Evolutionary conservation across 2,797 vertebrate species (phyloP).

Genomic region (Limosa lapponica): DNA sequence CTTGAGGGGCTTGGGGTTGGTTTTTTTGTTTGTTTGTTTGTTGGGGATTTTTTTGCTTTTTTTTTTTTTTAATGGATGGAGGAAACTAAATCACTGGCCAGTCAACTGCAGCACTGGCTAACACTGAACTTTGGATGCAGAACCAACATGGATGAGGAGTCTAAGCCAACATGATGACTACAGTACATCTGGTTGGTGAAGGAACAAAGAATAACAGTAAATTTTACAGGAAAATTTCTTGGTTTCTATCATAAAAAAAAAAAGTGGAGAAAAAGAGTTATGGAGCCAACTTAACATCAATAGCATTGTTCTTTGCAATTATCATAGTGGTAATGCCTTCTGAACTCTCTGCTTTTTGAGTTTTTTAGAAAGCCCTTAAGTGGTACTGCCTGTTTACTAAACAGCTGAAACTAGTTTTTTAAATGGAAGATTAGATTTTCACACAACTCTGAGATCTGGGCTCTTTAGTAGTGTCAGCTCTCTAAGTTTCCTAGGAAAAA

Average conservation of each 20-base stretch:
- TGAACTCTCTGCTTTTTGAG: neutral
- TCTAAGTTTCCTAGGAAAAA: neutral
- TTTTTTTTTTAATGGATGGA: neutral
- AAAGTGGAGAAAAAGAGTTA: rapidly evolving
- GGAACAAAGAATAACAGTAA: neutral
- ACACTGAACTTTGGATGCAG: too few species aligned
- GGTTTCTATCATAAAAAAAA: neutral
- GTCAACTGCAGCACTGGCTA: neutral
- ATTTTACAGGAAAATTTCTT: neutral
- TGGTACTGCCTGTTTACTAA: neutral
- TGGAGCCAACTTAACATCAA: neutral
- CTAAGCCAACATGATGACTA: neutral
- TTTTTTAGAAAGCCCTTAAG: neutral
- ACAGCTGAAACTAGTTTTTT: neutral
- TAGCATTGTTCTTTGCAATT: neutral
- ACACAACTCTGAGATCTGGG: neutral
- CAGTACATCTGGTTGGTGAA: neutral
- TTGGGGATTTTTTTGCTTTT: neutral
- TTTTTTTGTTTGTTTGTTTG: neutral
- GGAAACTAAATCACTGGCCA: neutral
- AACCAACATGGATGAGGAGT: neutral
- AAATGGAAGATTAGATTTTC: neutral
- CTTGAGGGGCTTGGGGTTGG: rapidly evolving
- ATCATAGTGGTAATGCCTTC: neutral
- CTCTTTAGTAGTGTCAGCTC: neutral